These are phyloP conservation scores for Taurulus bubalis DNA, from an alignment of 2,113 vertebrate species.

Conservation along the genomic window DNA sequence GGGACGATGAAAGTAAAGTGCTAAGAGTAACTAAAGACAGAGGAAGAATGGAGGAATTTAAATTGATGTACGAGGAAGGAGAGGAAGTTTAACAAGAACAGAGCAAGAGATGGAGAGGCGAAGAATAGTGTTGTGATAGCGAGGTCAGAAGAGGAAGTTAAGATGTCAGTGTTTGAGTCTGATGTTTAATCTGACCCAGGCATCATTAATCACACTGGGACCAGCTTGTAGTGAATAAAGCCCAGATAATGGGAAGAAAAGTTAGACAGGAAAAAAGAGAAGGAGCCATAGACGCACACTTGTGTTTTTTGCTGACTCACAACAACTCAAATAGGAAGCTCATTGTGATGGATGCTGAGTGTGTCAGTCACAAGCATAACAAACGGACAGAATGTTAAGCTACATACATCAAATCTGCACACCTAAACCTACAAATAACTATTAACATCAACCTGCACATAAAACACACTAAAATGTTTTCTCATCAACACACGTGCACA, in stretches of 20 bases:
- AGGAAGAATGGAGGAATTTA: background rate
- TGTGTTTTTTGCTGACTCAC: constrained; percentile 50
- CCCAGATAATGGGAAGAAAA: constrained; percentile 17
- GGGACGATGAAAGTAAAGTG: constrained; percentile 20
- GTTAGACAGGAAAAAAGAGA: background rate
- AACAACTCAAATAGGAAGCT: background rate
- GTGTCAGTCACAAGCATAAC: constrained; percentile 8
- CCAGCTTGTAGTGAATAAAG: background rate
- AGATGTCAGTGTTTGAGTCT: constrained; percentile 20
- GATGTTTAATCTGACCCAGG: constrained; percentile 50
- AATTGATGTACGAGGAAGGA: constrained; percentile 4
- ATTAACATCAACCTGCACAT: background rate
- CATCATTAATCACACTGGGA: constrained; percentile 43
- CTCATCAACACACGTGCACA: background rate
- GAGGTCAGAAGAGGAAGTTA: constrained; percentile 30
- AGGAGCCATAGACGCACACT: background rate
- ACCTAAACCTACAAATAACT: background rate
- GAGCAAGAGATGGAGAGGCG: constrained; percentile 10
- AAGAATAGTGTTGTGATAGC: constrained; percentile 7
- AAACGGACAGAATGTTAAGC: background rate
- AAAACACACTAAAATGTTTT: background rate
- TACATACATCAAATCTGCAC: background rate
- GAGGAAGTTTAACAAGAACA: constrained; percentile 13
- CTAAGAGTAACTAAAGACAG: constrained; percentile 16
- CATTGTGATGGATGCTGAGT: constrained; percentile 3